Conservation (phyloP, 2,113 vertebrate genomes). For the Bombycilla garrulus region DNA sequence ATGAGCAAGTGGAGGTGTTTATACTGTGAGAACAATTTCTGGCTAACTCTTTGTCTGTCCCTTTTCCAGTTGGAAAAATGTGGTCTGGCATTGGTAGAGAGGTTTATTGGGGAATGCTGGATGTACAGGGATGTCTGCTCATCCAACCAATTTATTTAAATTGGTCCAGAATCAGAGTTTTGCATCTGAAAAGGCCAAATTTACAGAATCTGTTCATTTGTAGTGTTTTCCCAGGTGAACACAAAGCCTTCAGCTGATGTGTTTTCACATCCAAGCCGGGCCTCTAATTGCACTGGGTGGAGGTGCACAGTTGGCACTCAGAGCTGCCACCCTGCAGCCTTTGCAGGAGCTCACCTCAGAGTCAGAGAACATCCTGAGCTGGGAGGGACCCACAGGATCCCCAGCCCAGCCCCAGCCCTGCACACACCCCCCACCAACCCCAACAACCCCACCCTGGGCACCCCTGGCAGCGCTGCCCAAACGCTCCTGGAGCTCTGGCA, state of each 20-base stretch:
- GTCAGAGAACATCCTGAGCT: background rate
- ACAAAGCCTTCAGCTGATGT: background rate
- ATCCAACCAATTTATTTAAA: background rate
- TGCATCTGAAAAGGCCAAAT: background rate
- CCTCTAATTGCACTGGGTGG: background rate
- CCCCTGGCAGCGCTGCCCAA: background rate
- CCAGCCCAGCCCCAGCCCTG: accelerated
- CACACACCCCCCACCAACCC: background rate
- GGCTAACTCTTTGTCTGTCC: background rate
- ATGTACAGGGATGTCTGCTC: background rate
- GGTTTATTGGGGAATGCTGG: background rate
- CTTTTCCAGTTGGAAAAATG: background rate
- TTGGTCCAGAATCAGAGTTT: background rate
- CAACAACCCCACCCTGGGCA: background rate
- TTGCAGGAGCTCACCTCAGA: background rate
- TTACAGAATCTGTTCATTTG: background rate
- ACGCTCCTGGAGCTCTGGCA: background rate
- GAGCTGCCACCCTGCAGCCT: background rate
- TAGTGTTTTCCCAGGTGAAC: background rate
- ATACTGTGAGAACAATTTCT: background rate
- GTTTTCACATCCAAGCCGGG: background rate
- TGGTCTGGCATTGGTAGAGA: background rate
- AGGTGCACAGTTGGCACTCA: background rate
- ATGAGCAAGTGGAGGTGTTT: background rate
- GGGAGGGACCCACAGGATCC: accelerated